phyloP scores from a whole-genome alignment of 2,113 vertebrate genomes.

The Scopus umbretta region DNA sequence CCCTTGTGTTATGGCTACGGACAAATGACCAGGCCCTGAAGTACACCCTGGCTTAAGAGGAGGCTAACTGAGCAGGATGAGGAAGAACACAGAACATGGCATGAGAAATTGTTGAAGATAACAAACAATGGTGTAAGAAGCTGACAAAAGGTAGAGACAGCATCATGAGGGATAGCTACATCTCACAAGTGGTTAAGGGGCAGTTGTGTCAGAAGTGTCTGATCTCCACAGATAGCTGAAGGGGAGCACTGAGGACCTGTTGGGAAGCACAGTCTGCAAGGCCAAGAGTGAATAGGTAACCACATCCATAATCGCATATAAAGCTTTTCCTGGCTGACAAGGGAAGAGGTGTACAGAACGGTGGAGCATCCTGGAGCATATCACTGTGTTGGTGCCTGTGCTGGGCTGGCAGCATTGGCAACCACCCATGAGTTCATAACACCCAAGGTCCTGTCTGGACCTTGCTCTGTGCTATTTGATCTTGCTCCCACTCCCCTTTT shows the following conservation, averaged over 20 bases:
- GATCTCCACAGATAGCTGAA: neutral
- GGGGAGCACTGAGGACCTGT: neutral
- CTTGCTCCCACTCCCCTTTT: neutral
- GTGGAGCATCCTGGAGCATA: neutral
- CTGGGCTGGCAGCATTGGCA: neutral
- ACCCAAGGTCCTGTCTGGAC: neutral
- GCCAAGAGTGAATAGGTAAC: fast-evolving
- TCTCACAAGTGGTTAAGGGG: neutral
- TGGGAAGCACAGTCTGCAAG: neutral
- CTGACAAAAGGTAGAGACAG: neutral
- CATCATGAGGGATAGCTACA: neutral
- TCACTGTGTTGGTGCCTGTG: neutral
- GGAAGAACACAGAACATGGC: neutral
- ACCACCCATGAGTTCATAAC: neutral
- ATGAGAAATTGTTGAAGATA: neutral
- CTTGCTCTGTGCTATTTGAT: neutral
- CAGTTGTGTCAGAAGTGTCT: neutral
- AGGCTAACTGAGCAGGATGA: neutral
- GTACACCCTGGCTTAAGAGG: neutral
- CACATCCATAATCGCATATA: neutral
- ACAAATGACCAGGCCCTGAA: neutral
- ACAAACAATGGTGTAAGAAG: neutral
- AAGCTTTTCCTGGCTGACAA: neutral
- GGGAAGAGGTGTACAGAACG: neutral
- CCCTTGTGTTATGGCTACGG: neutral